These are phyloP conservation scores for Drosophila melanogaster DNA, from an alignment of 1,140 invertebrate genomes.

Conservation along the genomic window DNA sequence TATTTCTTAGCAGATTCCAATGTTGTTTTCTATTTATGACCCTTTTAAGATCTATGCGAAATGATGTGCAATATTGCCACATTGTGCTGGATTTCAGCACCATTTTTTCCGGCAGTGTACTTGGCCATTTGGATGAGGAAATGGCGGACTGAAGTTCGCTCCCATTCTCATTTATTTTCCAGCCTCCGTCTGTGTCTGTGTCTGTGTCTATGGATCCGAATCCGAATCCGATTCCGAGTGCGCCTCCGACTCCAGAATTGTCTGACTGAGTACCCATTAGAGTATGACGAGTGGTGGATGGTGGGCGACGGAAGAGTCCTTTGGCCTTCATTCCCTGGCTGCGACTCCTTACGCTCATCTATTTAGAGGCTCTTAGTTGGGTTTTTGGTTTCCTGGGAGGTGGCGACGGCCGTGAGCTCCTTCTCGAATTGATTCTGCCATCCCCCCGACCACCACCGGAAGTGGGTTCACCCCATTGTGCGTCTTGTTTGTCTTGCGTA, in stretches of 20 bases:
- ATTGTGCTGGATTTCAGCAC: no score
- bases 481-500: conserved; percentile 55
- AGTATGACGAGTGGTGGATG: conserved; percentile 21
- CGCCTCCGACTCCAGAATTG: neutral
- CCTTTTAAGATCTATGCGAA: no score
- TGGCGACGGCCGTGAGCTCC: conserved; percentile 14
- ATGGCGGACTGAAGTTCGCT: conserved; percentile 16
- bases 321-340: neutral
- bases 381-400: conserved; percentile 52
- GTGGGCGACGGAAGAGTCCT: neutral
- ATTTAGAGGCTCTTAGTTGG: conserved; percentile 77
- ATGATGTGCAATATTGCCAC: no score
- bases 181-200: neutral
- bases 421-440: conserved; percentile 61
- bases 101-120: conserved; percentile 30
- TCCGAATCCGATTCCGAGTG: neutral
- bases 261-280: conserved; percentile 73
- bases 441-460: conserved; percentile 8
- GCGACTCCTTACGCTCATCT: conserved; percentile 38
- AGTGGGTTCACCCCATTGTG: conserved; percentile 21
- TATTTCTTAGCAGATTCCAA: no score
- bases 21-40: no score
- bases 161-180: conserved; percentile 9
- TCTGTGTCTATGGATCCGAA: conserved; percentile 7
- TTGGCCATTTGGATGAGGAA: conserved; percentile 33